Percentiles rank a stretch among this genome's conserved stretches.
These are phyloP conservation scores for Colletes collaris DNA, from an alignment of 2,888 invertebrate genomes.

Conservation along the genomic window DNA sequence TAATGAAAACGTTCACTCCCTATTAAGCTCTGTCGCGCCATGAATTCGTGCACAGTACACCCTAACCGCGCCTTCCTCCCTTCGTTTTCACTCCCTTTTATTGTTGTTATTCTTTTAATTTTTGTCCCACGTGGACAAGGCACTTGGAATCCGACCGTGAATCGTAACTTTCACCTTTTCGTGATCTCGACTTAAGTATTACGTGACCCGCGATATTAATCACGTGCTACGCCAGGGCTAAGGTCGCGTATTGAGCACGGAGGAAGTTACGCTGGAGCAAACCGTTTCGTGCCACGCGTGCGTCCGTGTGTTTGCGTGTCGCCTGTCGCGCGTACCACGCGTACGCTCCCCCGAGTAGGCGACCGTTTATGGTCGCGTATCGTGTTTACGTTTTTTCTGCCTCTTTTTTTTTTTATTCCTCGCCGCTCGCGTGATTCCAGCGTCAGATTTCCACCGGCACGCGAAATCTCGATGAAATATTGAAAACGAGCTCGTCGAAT, in stretches of 20 bases:
- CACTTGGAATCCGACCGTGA: constrained; percentile 36
- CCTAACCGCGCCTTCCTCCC: too few species aligned
- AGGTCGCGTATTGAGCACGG: constrained; percentile 67
- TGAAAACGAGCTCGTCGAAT: too few species aligned
- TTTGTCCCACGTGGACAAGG: constrained; percentile 3
- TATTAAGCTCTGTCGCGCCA: too few species aligned
- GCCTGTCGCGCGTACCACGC: not conserved
- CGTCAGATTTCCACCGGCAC: too few species aligned
- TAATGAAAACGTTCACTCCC: too few species aligned
- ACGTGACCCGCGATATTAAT: constrained; percentile 75
- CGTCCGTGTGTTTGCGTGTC: not conserved
- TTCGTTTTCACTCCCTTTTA: too few species aligned
- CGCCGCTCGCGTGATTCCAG: too few species aligned
- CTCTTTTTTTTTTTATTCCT: not conserved
- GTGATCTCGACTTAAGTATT: constrained; percentile 53
- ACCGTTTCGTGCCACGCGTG: constrained; percentile 10
- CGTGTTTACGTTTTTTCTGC: not conserved
- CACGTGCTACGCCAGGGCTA: constrained; percentile 68
- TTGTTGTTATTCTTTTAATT: not conserved
- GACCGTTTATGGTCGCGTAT: not conserved
- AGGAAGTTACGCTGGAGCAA: constrained; percentile 32
- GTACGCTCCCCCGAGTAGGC: not conserved
- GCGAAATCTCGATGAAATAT: too few species aligned
- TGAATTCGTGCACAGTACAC: too few species aligned
- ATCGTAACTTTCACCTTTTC: constrained; percentile 61